Evolutionary conservation across 1,140 invertebrate species (phyloP).

Genomic region (Acyrthosiphon pisum): DNA sequence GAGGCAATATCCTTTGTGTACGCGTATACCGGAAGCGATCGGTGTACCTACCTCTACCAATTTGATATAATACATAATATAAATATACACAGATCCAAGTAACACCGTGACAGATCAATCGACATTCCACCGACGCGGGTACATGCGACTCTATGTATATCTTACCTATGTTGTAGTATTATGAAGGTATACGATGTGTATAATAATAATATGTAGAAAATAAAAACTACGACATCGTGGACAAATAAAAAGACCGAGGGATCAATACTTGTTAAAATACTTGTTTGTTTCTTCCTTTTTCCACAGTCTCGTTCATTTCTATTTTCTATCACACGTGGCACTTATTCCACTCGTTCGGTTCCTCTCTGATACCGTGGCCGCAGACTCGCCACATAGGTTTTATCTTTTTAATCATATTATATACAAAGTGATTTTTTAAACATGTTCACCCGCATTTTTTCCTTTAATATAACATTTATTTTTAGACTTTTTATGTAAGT

Average conservation of each 20-base stretch:
- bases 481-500: too few species aligned
- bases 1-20: slow-evolving; percentile 29
- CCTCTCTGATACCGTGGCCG: neutral
- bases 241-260: neutral
- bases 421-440: too few species aligned
- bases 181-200: neutral
- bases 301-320: neutral
- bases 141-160: neutral
- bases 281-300: neutral
- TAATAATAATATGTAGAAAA: neutral
- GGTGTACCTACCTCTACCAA: neutral
- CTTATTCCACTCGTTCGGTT: neutral
- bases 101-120: slow-evolving; percentile 49
- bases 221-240: neutral
- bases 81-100: neutral
- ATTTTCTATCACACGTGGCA: neutral
- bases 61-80: neutral
- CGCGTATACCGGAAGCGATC: slow-evolving; percentile 20
- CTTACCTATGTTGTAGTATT: too few species aligned
- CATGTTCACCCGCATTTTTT: too few species aligned
- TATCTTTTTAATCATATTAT: too few species aligned
- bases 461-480: too few species aligned
- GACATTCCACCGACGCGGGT: neutral
- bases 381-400: too few species aligned
- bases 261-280: neutral